Conservation (phyloP, 2,113 vertebrate species). For the Dicrurus megarhynchus region DNA sequence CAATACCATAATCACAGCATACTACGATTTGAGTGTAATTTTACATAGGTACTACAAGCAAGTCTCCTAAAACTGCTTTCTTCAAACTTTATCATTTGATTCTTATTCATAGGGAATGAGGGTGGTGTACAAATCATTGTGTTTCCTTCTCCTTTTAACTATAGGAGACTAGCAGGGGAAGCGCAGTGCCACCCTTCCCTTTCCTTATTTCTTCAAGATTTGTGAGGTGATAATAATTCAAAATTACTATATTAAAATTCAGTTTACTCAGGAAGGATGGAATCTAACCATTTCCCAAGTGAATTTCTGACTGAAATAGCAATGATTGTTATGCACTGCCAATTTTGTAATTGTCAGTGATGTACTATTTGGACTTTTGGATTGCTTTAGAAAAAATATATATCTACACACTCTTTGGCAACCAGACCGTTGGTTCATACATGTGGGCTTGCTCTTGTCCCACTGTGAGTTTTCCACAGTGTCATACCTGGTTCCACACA, state of each 20-base stretch:
- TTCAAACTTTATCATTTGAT: background rate
- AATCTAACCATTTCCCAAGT: background rate
- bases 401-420: background rate
- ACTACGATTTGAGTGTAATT: background rate
- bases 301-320: background rate
- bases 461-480: background rate
- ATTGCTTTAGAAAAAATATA: background rate
- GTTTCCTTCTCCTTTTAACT: constrained; percentile 9
- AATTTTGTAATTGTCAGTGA: background rate
- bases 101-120: background rate
- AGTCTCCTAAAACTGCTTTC: background rate
- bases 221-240: background rate
- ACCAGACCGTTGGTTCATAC: background rate
- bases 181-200: constrained; percentile 1
- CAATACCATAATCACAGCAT: background rate
- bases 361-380: background rate
- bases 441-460: background rate
- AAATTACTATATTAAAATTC: background rate
- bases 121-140: background rate
- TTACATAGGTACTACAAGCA: background rate
- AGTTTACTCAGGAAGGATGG: background rate
- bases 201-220: constrained; percentile 42
- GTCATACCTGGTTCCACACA: too few relatives aligned
- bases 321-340: background rate
- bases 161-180: background rate